phyloP scores from a whole-genome alignment of 2,888 invertebrate genomes.

The Caenorhabditis panamensis region DNA sequence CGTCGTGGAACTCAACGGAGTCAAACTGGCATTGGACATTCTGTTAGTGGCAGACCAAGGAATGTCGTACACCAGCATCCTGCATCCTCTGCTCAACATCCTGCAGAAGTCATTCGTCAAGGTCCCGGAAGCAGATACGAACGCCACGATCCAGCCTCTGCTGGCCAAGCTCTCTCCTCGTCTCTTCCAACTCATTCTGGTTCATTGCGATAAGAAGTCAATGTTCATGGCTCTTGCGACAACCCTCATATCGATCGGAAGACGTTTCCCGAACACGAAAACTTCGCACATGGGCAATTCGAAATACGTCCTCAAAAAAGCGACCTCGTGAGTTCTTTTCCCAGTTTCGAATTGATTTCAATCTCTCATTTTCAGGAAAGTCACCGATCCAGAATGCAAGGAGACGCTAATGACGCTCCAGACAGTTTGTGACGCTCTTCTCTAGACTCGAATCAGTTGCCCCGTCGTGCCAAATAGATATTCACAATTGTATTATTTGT shows the following conservation, averaged over 20 bases:
- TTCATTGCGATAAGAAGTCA: neutral
- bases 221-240: slow-evolving; percentile 20
- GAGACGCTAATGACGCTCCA: slow-evolving; percentile 7
- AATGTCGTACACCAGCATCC: slow-evolving; percentile 25
- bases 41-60: slow-evolving; percentile 43
- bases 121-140: slow-evolving; percentile 15
- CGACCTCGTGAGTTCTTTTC: slow-evolving; percentile 10
- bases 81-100: slow-evolving; percentile 18
- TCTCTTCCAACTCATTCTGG: slow-evolving; percentile 20
- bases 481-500: neutral
- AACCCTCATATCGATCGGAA: slow-evolving; percentile 18
- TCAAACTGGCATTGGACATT: slow-evolving; percentile 27
- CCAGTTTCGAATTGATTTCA: too few species aligned
- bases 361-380: slow-evolving; percentile 12
- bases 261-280: slow-evolving; percentile 24
- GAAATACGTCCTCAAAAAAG: neutral
- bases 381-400: slow-evolving; percentile 11
- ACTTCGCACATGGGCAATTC: neutral
- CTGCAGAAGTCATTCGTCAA: slow-evolving; percentile 12
- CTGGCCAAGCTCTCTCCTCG: slow-evolving; percentile 30
- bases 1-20: slow-evolving; percentile 44
- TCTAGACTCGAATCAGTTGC: neutral
- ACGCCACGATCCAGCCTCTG: slow-evolving; percentile 9
- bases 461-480: neutral
- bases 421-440: slow-evolving; percentile 5